Percentiles rank a stretch among this genome's conserved stretches.
Conservation (phyloP, 2,113 vertebrate species). For the Rissa tridactyla region DNA sequence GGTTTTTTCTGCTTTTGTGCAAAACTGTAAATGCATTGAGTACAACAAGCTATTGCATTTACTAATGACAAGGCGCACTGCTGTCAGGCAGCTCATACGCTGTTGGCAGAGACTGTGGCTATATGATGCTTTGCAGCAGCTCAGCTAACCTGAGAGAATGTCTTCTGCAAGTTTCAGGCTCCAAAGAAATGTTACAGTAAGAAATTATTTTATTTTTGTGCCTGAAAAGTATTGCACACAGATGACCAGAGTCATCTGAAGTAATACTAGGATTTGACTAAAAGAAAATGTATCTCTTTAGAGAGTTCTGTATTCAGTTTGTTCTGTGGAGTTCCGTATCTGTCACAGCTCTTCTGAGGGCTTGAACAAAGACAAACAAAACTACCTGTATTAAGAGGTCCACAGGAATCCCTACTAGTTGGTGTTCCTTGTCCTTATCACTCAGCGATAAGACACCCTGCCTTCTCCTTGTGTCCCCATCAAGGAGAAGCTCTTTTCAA, state of each 20-base stretch:
- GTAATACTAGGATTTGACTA: neutral
- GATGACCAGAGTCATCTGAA: neutral
- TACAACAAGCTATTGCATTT: conserved; percentile 8
- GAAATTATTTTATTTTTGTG: neutral
- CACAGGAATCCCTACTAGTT: neutral
- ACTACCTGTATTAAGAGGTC: neutral
- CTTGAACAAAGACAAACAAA: neutral
- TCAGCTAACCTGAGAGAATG: neutral
- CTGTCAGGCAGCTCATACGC: neutral
- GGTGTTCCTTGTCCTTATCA: neutral
- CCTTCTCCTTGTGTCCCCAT: neutral
- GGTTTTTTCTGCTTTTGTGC: neutral
- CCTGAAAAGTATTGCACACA: neutral
- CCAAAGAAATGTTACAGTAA: neutral
- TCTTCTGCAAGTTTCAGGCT: neutral
- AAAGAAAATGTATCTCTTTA: neutral
- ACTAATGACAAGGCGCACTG: neutral
- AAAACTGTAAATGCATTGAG: conserved; percentile 28
- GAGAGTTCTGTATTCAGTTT: neutral
- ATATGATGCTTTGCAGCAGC: neutral
- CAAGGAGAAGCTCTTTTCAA: neutral
- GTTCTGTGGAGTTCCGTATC: neutral
- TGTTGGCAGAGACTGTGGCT: neutral
- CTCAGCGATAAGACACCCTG: neutral
- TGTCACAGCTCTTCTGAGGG: neutral